These are phyloP conservation scores for Sebastes schlegelii DNA, from an alignment of 2,113 vertebrate genomes.

Conservation along the genomic window DNA sequence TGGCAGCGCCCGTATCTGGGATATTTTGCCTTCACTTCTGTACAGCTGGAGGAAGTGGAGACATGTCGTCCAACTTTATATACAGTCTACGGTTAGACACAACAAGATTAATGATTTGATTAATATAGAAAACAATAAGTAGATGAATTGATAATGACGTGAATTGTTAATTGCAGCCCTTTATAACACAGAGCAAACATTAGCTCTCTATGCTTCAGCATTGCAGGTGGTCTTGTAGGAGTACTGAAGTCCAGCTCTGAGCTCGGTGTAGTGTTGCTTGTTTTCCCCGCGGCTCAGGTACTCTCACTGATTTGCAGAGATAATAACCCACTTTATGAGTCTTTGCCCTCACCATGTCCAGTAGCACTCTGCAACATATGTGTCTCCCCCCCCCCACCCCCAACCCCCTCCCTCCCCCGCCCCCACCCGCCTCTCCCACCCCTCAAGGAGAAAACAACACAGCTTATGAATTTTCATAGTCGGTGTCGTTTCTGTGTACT, in stretches of 20 bases:
- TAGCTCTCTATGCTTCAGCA: neutral
- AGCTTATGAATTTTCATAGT: constrained; percentile 29
- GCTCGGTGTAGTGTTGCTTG: constrained; percentile 1
- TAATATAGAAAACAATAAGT: neutral
- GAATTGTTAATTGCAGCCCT: neutral
- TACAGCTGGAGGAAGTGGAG: too few relatives aligned
- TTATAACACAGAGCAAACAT: constrained; percentile 9
- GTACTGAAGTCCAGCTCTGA: constrained; percentile 21
- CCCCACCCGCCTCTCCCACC: neutral
- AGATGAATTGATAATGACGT: neutral
- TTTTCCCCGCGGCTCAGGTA: constrained; percentile 36
- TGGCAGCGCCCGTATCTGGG: too few relatives aligned
- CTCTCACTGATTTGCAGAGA: constrained; percentile 75
- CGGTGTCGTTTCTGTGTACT: constrained; percentile 17
- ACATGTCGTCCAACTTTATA: too few relatives aligned
- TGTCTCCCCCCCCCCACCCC: constrained; percentile 21
- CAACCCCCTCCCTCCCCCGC: constrained; percentile 14
- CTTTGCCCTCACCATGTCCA: constrained; percentile 58
- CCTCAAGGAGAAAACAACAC: constrained; percentile 43
- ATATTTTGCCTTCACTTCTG: too few relatives aligned
- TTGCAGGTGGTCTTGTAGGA: constrained; percentile 17
- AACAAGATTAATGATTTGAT: neutral
- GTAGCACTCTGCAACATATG: constrained; percentile 57
- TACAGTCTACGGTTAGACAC: too few relatives aligned
- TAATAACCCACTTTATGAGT: constrained; percentile 74